Conservation (phyloP, 1,140 invertebrate genomes). For the Thaumetopoea pityocampa region DNA sequence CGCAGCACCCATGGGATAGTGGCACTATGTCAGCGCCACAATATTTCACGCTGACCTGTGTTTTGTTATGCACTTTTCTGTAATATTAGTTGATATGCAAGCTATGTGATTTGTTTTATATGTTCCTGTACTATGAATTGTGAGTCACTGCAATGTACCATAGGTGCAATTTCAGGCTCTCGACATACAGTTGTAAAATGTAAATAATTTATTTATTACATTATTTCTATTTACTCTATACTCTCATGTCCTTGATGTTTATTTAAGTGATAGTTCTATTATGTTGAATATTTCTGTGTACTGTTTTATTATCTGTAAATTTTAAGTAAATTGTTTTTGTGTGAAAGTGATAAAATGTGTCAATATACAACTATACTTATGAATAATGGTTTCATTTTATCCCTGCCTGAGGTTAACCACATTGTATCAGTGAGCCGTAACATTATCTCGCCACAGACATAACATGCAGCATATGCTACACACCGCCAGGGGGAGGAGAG, state of each 20-base stretch:
- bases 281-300: constrained; percentile 67
- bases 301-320: constrained; percentile 68
- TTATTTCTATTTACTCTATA: constrained; percentile 48
- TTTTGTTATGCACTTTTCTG: too few species aligned
- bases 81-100: too few species aligned
- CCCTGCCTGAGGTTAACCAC: constrained; percentile 13
- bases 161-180: too few species aligned
- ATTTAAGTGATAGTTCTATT: constrained; percentile 63
- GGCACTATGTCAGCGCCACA: too few species aligned
- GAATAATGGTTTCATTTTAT: constrained; percentile 46
- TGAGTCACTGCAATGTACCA: too few species aligned
- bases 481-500: constrained; percentile 33
- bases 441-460: background rate
- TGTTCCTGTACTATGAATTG: too few species aligned
- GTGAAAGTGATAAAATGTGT: constrained; percentile 68
- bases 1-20: too few species aligned
- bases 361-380: constrained; percentile 72
- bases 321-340: constrained; percentile 68
- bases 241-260: constrained; percentile 47
- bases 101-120: too few species aligned
- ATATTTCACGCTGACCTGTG: too few species aligned
- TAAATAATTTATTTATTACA: constrained; percentile 54
- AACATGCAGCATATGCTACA: background rate
- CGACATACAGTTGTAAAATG: constrained; percentile 22
- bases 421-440: background rate